A percentile compares a stretch with the other conserved stretches of the same genome.
These are phyloP conservation scores for Liasis olivaceus DNA, from an alignment of 2,797 vertebrate species.

Conservation along the genomic window DNA sequence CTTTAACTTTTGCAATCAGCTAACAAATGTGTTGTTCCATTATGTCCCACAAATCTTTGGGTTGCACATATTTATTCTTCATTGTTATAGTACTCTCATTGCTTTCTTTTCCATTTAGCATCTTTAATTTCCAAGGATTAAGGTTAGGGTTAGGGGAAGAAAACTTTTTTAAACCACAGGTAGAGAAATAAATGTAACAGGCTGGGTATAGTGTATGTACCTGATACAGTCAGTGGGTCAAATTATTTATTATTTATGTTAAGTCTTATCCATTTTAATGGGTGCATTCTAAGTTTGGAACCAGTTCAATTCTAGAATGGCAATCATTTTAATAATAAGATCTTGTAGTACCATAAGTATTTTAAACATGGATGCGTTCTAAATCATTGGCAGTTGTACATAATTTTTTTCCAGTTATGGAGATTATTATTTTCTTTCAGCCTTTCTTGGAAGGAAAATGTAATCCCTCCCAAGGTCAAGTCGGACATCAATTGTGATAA, in stretches of 20 bases:
- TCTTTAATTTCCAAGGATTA: slow-evolving; percentile 17
- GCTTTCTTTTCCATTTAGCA: background rate
- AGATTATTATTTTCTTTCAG: background rate
- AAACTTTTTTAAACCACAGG: background rate
- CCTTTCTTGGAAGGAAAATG: background rate
- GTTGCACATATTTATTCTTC: background rate
- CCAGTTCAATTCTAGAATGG: too few species aligned
- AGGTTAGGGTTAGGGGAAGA: background rate
- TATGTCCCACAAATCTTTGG: slow-evolving; percentile 31
- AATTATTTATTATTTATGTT: background rate
- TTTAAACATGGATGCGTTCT: background rate
- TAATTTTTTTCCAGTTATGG: background rate
- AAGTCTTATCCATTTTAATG: background rate
- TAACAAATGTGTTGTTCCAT: background rate
- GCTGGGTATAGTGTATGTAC: background rate
- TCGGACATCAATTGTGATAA: background rate
- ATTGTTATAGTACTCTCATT: background rate
- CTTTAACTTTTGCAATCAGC: slow-evolving; percentile 28
- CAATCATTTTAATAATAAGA: background rate
- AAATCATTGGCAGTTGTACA: background rate
- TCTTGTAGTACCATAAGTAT: background rate
- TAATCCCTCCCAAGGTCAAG: background rate
- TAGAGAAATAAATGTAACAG: background rate
- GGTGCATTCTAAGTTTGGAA: background rate
- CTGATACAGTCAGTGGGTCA: background rate